Conservation (phyloP, 1,140 invertebrate genomes). For the Ceratina australensis region DNA sequence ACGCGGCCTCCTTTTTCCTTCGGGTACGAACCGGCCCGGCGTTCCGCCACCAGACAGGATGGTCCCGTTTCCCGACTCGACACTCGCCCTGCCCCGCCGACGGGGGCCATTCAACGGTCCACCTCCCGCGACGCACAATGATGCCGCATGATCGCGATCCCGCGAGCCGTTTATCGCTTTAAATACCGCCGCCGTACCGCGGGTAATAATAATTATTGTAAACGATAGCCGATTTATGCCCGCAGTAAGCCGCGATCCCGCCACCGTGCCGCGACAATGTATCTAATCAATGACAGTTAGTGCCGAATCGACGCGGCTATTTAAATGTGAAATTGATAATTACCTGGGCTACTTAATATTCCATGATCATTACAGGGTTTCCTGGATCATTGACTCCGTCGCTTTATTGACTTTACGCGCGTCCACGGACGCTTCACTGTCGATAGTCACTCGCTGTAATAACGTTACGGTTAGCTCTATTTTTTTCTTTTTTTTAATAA, state of each 20-base stretch:
- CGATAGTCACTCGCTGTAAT: not conserved
- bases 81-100: too few relatives aligned
- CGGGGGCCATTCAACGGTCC: conserved; percentile 33
- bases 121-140: conserved; percentile 40
- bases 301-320: conserved; percentile 5
- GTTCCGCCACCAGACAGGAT: not conserved
- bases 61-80: not conserved
- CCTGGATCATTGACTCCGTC: not conserved
- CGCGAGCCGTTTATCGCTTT: conserved; percentile 54
- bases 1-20: conserved; percentile 54
- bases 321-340: conserved; percentile 36
- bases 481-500: too few relatives aligned
- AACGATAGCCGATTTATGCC: conserved; percentile 45
- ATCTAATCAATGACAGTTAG: conserved; percentile 49
- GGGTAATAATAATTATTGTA: conserved; percentile 47
- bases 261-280: conserved; percentile 26
- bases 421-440: too few relatives aligned
- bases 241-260: conserved; percentile 25
- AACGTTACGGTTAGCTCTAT: too few relatives aligned
- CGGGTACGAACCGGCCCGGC: not conserved
- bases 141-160: conserved; percentile 42
- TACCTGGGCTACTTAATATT: conserved; percentile 5
- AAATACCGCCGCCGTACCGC: conserved; percentile 31
- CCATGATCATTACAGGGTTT: conserved; percentile 1
- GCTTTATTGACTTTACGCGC: too few relatives aligned